phyloP scores from a whole-genome alignment of 2,797 vertebrate species.

The Rhinogobio ventralis region DNA sequence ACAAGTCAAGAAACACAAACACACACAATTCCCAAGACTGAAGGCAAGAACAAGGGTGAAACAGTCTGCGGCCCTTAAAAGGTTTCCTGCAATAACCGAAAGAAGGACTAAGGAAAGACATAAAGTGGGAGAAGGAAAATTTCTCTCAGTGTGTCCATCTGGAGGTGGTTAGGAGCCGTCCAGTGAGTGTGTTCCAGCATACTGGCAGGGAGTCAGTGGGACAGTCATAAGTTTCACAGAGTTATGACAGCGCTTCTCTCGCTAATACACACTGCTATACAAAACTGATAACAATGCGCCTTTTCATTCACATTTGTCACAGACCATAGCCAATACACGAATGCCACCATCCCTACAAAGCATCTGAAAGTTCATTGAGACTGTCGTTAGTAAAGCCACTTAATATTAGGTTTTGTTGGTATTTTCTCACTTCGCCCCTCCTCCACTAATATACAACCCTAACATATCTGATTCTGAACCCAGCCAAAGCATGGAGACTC shows the following conservation, averaged over 20 bases:
- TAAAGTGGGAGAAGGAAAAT: constrained; percentile 37
- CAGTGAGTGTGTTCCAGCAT: constrained; percentile 15
- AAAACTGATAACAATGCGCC: constrained; percentile 17
- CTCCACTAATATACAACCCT: not conserved
- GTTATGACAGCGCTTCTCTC: constrained; percentile 12
- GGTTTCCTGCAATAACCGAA: constrained; percentile 47
- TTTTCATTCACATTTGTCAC: not conserved
- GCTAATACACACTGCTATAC: constrained; percentile 6
- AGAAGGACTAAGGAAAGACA: constrained; percentile 34
- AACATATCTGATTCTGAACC: constrained; percentile 11
- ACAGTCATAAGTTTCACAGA: constrained; percentile 27
- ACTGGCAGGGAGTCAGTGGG: constrained; percentile 6
- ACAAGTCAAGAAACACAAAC: not conserved
- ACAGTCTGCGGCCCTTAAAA: constrained; percentile 44
- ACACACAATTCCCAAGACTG: not conserved
- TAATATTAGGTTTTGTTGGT: not conserved
- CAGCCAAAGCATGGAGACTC: constrained; percentile 2
- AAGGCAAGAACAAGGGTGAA: not conserved
- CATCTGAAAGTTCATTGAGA: not conserved
- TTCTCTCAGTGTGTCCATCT: constrained; percentile 53
- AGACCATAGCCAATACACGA: not conserved
- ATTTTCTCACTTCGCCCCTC: not conserved
- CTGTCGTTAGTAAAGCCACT: not conserved
- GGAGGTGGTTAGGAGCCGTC: constrained; percentile 58
- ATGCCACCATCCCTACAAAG: not conserved